phyloP scores from a whole-genome alignment of 2,113 vertebrate genomes.

The Nesospiza acunhae region DNA sequence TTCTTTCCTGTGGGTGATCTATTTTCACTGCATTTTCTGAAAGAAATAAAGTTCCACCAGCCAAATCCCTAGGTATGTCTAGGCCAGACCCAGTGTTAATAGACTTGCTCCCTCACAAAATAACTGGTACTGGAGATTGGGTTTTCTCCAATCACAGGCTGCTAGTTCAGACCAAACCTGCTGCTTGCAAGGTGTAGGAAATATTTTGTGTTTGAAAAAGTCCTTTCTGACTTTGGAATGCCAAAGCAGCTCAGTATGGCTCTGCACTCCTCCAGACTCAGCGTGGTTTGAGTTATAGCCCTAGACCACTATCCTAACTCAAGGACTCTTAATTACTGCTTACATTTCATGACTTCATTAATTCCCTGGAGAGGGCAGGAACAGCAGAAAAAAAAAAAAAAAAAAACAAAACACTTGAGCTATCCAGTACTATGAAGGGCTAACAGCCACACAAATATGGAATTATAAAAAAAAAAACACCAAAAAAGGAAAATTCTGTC shows the following conservation, averaged over 20 bases:
- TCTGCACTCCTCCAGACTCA: background rate
- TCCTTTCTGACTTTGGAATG: background rate
- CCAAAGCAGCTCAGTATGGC: background rate
- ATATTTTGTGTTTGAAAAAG: background rate
- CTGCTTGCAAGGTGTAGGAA: background rate
- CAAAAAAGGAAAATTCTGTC: background rate
- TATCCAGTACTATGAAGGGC: background rate
- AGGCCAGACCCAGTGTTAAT: background rate
- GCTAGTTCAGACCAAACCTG: background rate
- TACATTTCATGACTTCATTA: background rate
- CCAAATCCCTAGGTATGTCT: background rate
- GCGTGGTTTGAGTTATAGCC: background rate
- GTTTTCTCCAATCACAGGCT: background rate
- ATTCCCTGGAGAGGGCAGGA: background rate
- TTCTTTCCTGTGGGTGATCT: no score
- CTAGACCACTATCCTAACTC: background rate
- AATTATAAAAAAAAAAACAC: no score
- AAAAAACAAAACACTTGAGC: background rate
- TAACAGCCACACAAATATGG: accelerated
- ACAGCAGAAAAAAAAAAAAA: background rate
- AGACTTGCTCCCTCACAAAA: background rate
- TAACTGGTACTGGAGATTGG: background rate
- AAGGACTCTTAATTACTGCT: background rate
- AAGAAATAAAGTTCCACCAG: background rate
- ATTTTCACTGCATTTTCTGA: no score